These are phyloP conservation scores for Casuarius casuarius DNA, from an alignment of 2,113 vertebrate species.

Conservation along the genomic window DNA sequence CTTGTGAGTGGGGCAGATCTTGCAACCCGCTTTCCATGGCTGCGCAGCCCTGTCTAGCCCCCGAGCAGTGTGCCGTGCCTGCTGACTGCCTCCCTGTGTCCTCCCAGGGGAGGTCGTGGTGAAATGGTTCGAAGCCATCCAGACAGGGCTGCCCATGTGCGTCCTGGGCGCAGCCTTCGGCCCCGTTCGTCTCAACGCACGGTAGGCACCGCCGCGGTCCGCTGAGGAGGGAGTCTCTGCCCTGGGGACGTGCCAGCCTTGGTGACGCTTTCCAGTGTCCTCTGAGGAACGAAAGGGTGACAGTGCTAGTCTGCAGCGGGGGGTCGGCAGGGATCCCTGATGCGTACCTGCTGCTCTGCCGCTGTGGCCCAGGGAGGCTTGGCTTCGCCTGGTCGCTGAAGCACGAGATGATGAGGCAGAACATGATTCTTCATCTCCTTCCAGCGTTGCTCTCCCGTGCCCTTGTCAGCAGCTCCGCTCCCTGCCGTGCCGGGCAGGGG, in stretches of 20 bases:
- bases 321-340: accelerated
- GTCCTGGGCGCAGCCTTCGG: constrained; percentile 89
- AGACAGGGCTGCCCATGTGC: constrained; percentile 96
- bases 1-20: accelerated
- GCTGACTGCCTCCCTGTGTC: not conserved
- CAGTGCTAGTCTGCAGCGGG: not conserved
- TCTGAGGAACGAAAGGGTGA: not conserved
- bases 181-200: constrained; percentile 83
- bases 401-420: not conserved
- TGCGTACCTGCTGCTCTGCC: not conserved
- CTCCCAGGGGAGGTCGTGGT: constrained; percentile 91
- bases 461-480: not conserved
- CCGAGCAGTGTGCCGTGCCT: accelerated
- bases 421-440: not conserved
- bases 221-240: not conserved
- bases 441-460: not conserved
- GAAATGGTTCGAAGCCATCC: constrained; percentile 94
- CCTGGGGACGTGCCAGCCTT: accelerated
- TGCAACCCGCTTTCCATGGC: accelerated
- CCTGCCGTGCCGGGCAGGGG: not conserved
- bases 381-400: not conserved
- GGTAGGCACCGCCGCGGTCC: constrained; percentile 62
- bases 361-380: not conserved
- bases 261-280: not conserved
- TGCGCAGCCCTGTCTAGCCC: accelerated